Base-by-base conservation (phyloP, 2,113 vertebrate species). In the Microcebus ravelobensis region DNA sequence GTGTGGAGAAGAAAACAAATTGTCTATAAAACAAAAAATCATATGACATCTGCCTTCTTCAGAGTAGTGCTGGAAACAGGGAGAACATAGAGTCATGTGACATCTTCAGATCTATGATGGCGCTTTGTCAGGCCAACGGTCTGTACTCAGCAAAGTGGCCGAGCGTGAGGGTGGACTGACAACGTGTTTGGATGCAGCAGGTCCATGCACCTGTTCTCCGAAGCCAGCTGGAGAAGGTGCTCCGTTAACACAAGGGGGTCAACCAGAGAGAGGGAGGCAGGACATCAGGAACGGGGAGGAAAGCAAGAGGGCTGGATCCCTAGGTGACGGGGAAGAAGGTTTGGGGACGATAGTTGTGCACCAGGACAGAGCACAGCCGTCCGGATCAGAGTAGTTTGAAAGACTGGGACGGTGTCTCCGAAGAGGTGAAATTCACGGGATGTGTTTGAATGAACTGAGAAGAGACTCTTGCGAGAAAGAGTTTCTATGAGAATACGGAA, bases 331-430 rank as follows among this genome's bases (percentile, higher is more conserved):
- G 23, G 67, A 89, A 76, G 11, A 39, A 21, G 31, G 13, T 2
- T 21, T 27, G 1, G 21, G 3, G 20, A 52, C 0, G 36, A 52
- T 23, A 21, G 17, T 0, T 48, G 2, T 18, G 3, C 2, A 5
- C 27, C n/a, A 42, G 71, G 15, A 36, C 11, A 8, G 11, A 27
- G 39, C 13, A 45, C 17, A 57, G n/a, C 10, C 21, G 6, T 36
- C 29, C 29, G 4, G 57, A 27, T 13, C 20, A 25, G 50, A 52
- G 68, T 23, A 39, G 7, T 0, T 2, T 6, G 7, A 59, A 50
- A 76, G 50, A 27, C 20, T 6, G 57, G 65, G 48, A 80, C 6
- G 63, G 8, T 3, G 11, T 61, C 20, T 42, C 61, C 20, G 25
- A 48, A 61, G 27, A 52, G 25, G 11, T 9, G 63, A 70, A 48